Evolutionary conservation across 2,888 invertebrate species (phyloP).

Genomic region (Rotaria socialis): DNA sequence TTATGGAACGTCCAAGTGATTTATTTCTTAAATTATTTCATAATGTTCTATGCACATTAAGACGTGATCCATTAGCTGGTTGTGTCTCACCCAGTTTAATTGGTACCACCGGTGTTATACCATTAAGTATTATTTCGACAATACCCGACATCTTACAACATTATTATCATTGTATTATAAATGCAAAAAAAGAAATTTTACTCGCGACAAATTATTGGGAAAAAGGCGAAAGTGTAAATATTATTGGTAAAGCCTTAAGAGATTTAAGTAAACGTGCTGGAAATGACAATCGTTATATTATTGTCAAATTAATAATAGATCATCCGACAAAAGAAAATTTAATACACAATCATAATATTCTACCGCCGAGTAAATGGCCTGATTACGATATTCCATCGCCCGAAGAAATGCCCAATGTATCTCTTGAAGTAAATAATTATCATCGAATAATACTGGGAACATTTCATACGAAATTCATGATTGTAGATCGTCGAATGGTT

Average conservation of each 20-base stretch:
- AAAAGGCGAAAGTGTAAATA: constrained; percentile 21
- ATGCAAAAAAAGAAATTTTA: constrained; percentile 23
- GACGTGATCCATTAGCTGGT: constrained; percentile 28
- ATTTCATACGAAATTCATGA: constrained; percentile 13
- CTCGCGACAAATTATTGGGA: constrained; percentile 27
- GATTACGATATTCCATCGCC: background rate
- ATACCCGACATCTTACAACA: constrained; percentile 1
- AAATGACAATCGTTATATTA: background rate
- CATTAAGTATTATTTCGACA: constrained; percentile 18
- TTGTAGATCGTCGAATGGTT: constrained; percentile 22
- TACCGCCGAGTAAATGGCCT: background rate
- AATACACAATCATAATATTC: background rate
- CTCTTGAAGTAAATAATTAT: constrained; percentile 26
- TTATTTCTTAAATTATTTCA: constrained; percentile 30
- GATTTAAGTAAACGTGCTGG: constrained; percentile 2
- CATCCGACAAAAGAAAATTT: constrained; percentile 28
- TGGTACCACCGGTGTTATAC: background rate
- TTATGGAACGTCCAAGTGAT: constrained; percentile 16
- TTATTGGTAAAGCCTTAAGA: constrained; percentile 6
- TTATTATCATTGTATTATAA: constrained; percentile 31
- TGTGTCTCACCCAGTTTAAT: background rate
- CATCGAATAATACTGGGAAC: background rate
- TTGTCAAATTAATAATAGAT: constrained; percentile 31
- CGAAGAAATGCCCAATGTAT: background rate
- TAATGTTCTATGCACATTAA: constrained; percentile 10